Percentiles rank a stretch among this genome's conserved stretches.
Conservation (phyloP, 2,797 vertebrate genomes). For the Eulemur rubriventer region DNA sequence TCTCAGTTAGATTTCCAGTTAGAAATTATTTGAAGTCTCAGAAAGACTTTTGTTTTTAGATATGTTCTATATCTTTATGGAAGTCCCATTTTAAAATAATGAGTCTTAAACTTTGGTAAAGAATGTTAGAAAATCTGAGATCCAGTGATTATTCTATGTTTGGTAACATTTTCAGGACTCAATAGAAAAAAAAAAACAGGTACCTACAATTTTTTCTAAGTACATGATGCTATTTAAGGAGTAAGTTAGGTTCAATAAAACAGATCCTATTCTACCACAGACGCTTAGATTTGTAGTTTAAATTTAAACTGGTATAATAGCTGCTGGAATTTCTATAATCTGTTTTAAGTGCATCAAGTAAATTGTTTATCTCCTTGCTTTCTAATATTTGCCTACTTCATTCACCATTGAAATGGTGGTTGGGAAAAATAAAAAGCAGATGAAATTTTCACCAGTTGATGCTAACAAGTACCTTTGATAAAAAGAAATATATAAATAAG, state of each 20-base stretch:
- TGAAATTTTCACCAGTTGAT: slow-evolving; percentile 9
- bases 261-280: neutral
- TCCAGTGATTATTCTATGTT: neutral
- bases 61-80: neutral
- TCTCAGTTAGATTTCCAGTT: slow-evolving; percentile 11
- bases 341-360: neutral
- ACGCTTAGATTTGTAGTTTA: neutral
- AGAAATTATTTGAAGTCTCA: slow-evolving; percentile 22
- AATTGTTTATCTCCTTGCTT: neutral
- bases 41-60: neutral
- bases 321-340: neutral
- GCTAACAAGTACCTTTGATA: neutral
- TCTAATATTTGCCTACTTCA: neutral
- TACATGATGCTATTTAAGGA: neutral
- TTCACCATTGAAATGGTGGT: neutral
- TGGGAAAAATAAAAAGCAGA: slow-evolving; percentile 34
- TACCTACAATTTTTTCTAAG: neutral
- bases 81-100: slow-evolving; percentile 4
- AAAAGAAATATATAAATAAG: neutral
- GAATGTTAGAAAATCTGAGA: neutral
- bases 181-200: neutral
- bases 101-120: neutral
- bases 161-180: slow-evolving; percentile 23
- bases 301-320: neutral
- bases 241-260: neutral